Evolutionary conservation across 2,113 vertebrate genomes (phyloP), one percentile per base, ranked within the genome.

Genomic region (Ranitomeya imitator): DNA sequence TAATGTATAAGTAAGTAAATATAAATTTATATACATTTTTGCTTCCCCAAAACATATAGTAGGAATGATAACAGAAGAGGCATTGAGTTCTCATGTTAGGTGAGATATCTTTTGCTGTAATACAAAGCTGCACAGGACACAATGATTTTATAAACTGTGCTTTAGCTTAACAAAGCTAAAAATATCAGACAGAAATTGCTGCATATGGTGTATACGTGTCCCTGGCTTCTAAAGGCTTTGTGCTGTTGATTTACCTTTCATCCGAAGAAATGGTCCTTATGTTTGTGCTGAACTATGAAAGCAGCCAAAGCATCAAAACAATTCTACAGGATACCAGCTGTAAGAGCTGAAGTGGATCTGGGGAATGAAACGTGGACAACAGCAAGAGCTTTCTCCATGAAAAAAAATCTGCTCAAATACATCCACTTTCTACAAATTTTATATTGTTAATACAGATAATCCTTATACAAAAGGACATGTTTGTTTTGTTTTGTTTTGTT

Each of bases 171-270:
- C 21, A 57, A 88, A 76, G 59, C 37, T 79, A 65, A 16, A 51
- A 83, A 88, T 77, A 52, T 83, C 67, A 77, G 26, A 8, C 54
- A 31, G 65, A n/a, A 15, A 57, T 69, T 19, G 23, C 79, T 52
- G 79, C 65, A 82, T 52, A 88, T 88, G 74, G 16, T 37, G 16
- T 86, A 63, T 80, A 79, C 31, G 77, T 79, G 82, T 83, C 61
- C 21, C 54, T 45, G 86, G 61, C 65, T 60, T 81, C 73, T 31
- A 67, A 63, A 84, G 45, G 61, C 57, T 84, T 63, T 77, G 51
- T 59, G 80, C 80, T 82, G 78, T 71, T 67, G n/a, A 88, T 88
- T 88, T 84, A 65, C 79, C 87, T 87, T 87, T 86, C 76, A 88
- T 83, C 79, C 57, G 55, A 23, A 26, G 60, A 83, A 88, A 88